Percentiles rank a stretch among this genome's conserved stretches.
Conservation (phyloP, 2,113 vertebrate genomes). For the Crotophaga sulcirostris region DNA sequence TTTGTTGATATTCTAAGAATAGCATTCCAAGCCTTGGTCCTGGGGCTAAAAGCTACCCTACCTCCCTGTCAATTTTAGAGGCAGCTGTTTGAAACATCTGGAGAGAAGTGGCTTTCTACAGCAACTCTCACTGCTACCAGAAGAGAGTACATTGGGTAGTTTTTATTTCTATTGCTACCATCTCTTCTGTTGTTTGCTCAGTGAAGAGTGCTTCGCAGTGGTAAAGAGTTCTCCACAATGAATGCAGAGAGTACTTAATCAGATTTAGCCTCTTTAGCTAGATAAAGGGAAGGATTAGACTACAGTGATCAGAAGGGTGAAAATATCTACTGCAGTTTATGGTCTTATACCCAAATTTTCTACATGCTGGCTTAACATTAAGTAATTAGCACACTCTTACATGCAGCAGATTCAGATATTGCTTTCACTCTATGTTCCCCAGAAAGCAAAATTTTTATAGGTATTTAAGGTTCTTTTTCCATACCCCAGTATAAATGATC, state of each 20-base stretch:
- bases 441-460: not conserved
- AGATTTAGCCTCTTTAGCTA: slow-evolving; percentile 37
- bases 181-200: not conserved
- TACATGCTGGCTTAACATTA: not conserved
- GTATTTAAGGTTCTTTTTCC: not conserved
- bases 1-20: slow-evolving; percentile 19
- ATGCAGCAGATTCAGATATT: not conserved
- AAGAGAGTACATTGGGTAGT: not conserved
- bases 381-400: not conserved
- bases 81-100: not conserved
- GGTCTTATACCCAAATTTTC: not conserved
- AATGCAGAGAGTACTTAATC: slow-evolving; percentile 5
- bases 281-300: slow-evolving; percentile 38
- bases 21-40: not conserved
- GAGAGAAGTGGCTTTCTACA: not conserved
- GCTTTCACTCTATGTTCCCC: not conserved
- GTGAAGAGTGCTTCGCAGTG: not conserved
- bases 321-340: slow-evolving; percentile 9
- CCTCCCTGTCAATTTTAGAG: not conserved
- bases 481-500: not conserved
- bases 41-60: not conserved
- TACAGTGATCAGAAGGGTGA: not conserved
- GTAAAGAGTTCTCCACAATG: not conserved
- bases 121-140: not conserved
- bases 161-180: not conserved